These are phyloP conservation scores for Octomys mimax DNA, from an alignment of 2,797 vertebrate species.

Conservation along the genomic window DNA sequence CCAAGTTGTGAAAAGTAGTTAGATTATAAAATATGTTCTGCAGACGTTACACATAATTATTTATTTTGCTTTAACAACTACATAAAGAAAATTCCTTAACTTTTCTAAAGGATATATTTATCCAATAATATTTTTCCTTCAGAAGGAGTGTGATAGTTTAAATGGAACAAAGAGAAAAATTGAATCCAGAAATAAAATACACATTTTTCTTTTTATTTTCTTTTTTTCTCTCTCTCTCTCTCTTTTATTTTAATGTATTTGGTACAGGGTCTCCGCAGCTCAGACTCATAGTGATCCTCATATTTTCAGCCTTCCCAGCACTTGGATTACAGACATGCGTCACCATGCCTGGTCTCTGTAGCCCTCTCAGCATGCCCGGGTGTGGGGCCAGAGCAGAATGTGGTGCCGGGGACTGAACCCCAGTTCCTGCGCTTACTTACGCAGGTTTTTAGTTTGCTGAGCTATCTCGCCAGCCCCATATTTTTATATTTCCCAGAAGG, in stretches of 20 bases:
- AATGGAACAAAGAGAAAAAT: constrained; percentile 23
- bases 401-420: no score
- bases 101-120: neutral
- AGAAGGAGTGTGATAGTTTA: neutral
- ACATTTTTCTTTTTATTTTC: neutral
- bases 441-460: no score
- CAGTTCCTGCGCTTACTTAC: no score
- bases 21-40: neutral
- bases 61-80: neutral
- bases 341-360: no score
- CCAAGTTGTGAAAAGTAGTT: neutral
- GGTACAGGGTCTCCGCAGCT: no score
- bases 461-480: neutral
- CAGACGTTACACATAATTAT: neutral
- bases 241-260: no score
- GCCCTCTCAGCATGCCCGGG: no score
- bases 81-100: neutral
- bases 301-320: no score
- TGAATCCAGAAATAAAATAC: neutral
- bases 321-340: no score
- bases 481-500: neutral
- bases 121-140: neutral
- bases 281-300: no score
- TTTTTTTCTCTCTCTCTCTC: no score
- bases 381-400: no score